Conservation (phyloP, 2,888 invertebrate genomes). For the Clanis bilineata region DNA sequence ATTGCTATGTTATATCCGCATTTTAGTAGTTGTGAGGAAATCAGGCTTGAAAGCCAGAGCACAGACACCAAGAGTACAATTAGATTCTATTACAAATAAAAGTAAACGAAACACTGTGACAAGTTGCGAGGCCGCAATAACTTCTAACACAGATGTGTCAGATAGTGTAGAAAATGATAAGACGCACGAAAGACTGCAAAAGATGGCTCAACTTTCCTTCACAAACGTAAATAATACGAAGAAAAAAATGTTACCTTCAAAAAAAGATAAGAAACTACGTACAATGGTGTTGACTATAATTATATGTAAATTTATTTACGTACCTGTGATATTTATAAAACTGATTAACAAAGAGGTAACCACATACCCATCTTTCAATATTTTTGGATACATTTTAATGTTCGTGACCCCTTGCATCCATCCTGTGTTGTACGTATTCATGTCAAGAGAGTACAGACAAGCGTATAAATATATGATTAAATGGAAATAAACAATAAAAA, state of each 20-base stretch:
- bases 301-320: constrained; percentile 22
- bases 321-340: constrained; percentile 23
- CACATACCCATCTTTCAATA: constrained; percentile 12
- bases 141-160: background rate
- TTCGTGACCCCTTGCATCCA: constrained; percentile 22
- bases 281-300: constrained; percentile 25
- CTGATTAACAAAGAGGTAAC: background rate
- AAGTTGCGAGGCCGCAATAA: background rate
- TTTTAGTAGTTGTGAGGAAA: constrained; percentile 24
- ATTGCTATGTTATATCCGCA: constrained; percentile 22
- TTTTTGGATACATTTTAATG: constrained; percentile 21
- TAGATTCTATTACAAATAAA: background rate
- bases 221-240: background rate
- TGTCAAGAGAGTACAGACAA: constrained; percentile 28
- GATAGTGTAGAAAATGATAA: constrained; percentile 5
- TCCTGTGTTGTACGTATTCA: constrained; percentile 26
- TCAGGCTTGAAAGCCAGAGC: background rate
- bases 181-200: background rate
- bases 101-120: background rate
- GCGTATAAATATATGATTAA: constrained; percentile 23
- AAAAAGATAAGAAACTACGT: constrained; percentile 24
- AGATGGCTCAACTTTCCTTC: background rate
- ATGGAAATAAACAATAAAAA: background rate
- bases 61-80: background rate
- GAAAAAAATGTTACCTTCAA: constrained; percentile 19